These are phyloP conservation scores for Pteropus alecto DNA, from an alignment of 2,113 vertebrate genomes.

Conservation along the genomic window DNA sequence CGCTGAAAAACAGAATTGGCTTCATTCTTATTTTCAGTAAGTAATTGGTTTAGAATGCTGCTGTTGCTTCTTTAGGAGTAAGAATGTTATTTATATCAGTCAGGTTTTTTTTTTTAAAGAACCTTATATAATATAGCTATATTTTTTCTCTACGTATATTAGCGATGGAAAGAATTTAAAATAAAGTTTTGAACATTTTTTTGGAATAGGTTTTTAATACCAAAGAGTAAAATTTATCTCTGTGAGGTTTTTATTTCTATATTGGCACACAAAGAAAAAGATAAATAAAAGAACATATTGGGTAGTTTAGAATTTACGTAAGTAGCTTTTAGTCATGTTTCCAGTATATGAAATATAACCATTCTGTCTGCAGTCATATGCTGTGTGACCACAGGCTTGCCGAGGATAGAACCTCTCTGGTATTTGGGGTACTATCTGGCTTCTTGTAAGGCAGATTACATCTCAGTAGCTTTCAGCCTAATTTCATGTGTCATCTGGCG, in stretches of 20 bases:
- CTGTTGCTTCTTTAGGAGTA: slow-evolving; percentile 29
- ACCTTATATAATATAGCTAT: slow-evolving; percentile 43
- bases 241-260: slow-evolving; percentile 49
- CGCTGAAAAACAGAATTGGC: slow-evolving; percentile 96
- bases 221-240: slow-evolving; percentile 43
- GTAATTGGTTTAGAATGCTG: slow-evolving; percentile 72
- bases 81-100: slow-evolving; percentile 32
- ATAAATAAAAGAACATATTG: background rate
- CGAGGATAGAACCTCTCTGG: background rate
- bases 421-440: rapidly evolving
- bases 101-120: background rate
- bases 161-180: slow-evolving; percentile 59
- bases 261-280: background rate
- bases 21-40: slow-evolving; percentile 97
- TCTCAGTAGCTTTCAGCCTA: background rate
- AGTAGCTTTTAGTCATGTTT: background rate
- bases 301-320: background rate
- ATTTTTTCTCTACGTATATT: slow-evolving; percentile 58
- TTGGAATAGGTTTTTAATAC: slow-evolving; percentile 60
- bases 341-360: background rate
- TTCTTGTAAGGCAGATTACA: background rate
- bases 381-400: background rate
- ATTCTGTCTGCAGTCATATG: rapidly evolving
- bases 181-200: slow-evolving; percentile 11
- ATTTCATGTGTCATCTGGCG: too few relatives aligned